phyloP scores from a whole-genome alignment of 2,797 vertebrate genomes.

The Acanthornis magna region DNA sequence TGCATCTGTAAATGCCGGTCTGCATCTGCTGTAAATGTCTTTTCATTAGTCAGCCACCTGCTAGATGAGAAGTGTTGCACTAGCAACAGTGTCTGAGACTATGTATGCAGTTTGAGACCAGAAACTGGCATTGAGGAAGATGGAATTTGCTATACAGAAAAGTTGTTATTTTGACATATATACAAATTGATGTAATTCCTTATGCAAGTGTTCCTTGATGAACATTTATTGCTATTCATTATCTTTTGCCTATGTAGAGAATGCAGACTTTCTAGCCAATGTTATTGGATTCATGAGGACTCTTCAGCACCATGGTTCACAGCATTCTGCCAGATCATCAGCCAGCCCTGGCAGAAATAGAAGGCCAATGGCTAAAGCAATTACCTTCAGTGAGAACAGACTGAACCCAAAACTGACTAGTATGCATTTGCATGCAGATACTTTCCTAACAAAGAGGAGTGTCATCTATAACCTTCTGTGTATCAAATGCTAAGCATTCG shows the following conservation, averaged over 20 bases:
- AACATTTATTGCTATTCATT: conserved; percentile 1
- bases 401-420: not conserved
- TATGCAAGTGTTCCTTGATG: not conserved
- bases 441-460: not conserved
- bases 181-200: not conserved
- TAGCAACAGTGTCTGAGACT: not conserved
- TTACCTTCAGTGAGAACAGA: not conserved
- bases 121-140: not conserved
- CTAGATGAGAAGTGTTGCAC: not conserved
- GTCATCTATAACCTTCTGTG: not conserved
- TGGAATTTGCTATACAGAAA: not conserved
- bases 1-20: not conserved
- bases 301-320: not conserved
- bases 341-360: not conserved
- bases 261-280: not conserved
- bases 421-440: not conserved
- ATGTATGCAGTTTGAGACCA: not conserved
- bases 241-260: not conserved
- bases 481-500: not conserved
- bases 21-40: conserved; percentile 33
- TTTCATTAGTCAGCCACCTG: conserved; percentile 48
- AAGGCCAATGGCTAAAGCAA: not conserved
- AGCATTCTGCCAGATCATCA: conserved; percentile 15
- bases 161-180: not conserved
- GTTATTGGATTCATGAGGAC: not conserved